phyloP scores from a whole-genome alignment of 92 coral and sea anemone species.

The Epizoanthus rinbou region DNA sequence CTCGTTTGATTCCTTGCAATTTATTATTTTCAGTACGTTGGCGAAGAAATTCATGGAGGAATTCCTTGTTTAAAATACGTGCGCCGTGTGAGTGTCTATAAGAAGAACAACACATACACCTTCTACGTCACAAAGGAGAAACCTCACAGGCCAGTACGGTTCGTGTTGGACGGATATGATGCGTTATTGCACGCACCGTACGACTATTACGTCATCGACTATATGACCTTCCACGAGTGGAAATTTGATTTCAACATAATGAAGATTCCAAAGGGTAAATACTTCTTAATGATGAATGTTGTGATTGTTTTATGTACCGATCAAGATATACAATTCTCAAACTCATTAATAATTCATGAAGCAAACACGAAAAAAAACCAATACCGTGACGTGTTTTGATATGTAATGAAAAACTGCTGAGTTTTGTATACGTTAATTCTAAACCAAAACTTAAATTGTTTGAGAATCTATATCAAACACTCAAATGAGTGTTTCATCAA shows the following conservation, averaged over 20 bases:
- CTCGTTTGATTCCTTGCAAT: neutral
- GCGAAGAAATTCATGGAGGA: constrained; percentile 82
- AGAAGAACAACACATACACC: constrained; percentile 82
- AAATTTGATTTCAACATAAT: constrained; percentile 73
- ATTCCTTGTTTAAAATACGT: constrained; percentile 73
- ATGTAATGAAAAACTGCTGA: too few relatives aligned
- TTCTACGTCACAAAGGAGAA: constrained; percentile 75
- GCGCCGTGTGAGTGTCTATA: constrained; percentile 55
- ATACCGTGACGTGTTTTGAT: too few relatives aligned
- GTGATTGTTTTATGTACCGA: too few relatives aligned
- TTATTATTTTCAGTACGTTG: constrained; percentile 54
- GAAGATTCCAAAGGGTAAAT: constrained; percentile 85
- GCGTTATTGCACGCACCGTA: constrained; percentile 85
- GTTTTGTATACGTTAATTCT: too few relatives aligned
- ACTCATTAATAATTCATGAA: too few relatives aligned
- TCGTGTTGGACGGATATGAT: constrained; percentile 89
- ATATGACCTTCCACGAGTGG: constrained; percentile 82
- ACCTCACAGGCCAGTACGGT: constrained; percentile 88
- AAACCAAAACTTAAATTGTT: too few relatives aligned
- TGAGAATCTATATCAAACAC: too few relatives aligned
- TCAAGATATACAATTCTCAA: too few relatives aligned
- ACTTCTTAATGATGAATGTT: neutral
- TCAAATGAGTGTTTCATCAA: too few relatives aligned
- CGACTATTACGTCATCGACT: constrained; percentile 90
- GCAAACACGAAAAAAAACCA: too few relatives aligned